Evolutionary conservation across 2,888 invertebrate genomes (phyloP).

Genomic region (Megaustenia siamemsis): DNA sequence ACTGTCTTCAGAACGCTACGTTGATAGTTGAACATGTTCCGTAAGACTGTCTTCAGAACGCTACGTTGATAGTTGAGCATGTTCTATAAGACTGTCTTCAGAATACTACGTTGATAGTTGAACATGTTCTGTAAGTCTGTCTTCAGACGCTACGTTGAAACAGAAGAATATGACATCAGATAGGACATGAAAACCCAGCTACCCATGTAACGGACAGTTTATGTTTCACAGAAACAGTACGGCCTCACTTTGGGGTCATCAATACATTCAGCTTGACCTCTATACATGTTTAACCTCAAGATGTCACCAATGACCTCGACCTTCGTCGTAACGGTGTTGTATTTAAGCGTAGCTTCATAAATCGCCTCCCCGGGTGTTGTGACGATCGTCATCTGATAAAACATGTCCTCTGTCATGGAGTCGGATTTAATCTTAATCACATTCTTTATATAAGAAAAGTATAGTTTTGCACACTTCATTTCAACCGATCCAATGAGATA

Average conservation of each 20-base stretch:
- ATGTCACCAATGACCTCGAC: slow-evolving; percentile 9
- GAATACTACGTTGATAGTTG: too few relatives aligned
- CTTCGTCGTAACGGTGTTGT: neutral
- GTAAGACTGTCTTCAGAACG: too few relatives aligned
- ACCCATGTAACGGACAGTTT: too few relatives aligned
- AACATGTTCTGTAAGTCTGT: too few relatives aligned
- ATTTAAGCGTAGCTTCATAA: neutral
- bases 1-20: too few relatives aligned
- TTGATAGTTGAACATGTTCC: too few relatives aligned
- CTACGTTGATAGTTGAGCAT: too few relatives aligned
- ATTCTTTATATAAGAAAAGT: neutral
- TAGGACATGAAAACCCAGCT: too few relatives aligned
- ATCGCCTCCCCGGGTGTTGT: neutral
- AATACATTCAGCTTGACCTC: slow-evolving; percentile 44
- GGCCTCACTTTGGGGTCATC: slow-evolving; percentile 56
- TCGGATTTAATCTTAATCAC: neutral
- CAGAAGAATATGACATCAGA: too few relatives aligned
- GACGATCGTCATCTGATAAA: neutral
- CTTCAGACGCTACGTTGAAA: too few relatives aligned
- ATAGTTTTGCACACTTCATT: neutral
- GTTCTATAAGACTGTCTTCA: too few relatives aligned
- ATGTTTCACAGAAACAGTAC: slow-evolving; percentile 63
- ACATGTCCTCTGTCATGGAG: neutral
- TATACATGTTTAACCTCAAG: slow-evolving; percentile 2
- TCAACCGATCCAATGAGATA: neutral